Evolutionary conservation across 2,113 vertebrate species (phyloP), one percentile per base, ranked within the genome.

Genomic region (Brienomyrus brachyistius): DNA sequence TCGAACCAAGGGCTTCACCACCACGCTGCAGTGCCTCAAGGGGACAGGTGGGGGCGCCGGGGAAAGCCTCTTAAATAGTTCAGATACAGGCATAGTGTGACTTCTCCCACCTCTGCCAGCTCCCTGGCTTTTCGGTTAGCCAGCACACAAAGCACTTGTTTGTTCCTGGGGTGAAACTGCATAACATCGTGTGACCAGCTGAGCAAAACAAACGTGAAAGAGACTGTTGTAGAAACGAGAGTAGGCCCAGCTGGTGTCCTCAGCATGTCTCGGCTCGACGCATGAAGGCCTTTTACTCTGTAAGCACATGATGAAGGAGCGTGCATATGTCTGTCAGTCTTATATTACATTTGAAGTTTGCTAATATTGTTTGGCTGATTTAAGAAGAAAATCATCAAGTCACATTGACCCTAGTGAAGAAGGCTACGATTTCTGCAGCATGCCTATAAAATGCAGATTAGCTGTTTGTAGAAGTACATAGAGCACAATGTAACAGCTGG

Each of bases 1-100:
- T 0, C 96, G 98, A 82, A 99, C 98, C 0, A 99, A 98, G 92
- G 98, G 98, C 94, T 99, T 99, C 93, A 99, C 98, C 94, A 99
- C 98, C 48, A 98, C 98, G 23, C 95, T 99, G 92, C 95, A 97
- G 92, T 99, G 98, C 95, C 97, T 99, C 88, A 97, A 97, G 86
- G 98, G 98, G 93, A 99, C 98, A 96, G 98, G 98, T 98, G 92
- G 89, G 93, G 31, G 35, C 21, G 47, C 47, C 19, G n/a, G 43
- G 48, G 15, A 23, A 27, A 6, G 66, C 45, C 66, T 74, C n/a
- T 35, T 74, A 35, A 17, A 40, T 35, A 77, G 17, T 9, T 77
- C 54, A 2, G 23, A 59, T 35, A n/a, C 31, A 87, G 23, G 9
- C 47, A 85, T 19, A 85, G 83, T n/a, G 21, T 45, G 47, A 50